Evolutionary conservation across 1,140 invertebrate species (phyloP).

Genomic region (Heliconius nattereri): DNA sequence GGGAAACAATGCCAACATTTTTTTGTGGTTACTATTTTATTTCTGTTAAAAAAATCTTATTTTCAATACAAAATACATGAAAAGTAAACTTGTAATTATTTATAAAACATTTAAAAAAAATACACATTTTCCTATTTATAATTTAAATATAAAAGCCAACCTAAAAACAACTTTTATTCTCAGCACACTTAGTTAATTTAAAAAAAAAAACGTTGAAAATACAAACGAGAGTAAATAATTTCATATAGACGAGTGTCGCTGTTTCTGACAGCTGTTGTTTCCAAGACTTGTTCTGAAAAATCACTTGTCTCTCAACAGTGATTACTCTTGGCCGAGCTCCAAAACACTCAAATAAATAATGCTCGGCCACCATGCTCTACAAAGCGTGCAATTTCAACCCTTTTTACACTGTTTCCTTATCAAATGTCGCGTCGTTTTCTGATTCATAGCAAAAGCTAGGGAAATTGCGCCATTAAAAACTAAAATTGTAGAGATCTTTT

Average conservation of each 20-base stretch:
- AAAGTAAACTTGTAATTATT: not conserved
- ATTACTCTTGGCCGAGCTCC: conserved; percentile 46
- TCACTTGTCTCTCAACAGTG: conserved; percentile 43
- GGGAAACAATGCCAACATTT: conserved; percentile 1
- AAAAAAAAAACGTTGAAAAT: not conserved
- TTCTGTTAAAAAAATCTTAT: not conserved
- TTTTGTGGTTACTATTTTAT: not conserved
- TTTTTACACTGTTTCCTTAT: conserved; percentile 33
- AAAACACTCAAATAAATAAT: conserved; percentile 47
- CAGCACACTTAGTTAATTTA: not conserved
- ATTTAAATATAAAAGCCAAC: not conserved
- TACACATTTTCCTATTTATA: not conserved
- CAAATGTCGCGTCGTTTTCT: conserved; percentile 27
- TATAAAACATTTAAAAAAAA: not conserved
- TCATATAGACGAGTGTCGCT: conserved; percentile 5
- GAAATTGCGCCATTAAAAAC: conserved; percentile 17
- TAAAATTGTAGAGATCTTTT: conserved; percentile 17
- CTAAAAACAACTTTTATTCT: not conserved
- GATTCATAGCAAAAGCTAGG: conserved; percentile 17
- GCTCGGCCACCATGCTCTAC: conserved; percentile 33
- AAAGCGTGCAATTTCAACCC: conserved; percentile 35
- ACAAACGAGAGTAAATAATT: conserved; percentile 18
- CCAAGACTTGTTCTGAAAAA: conserved; percentile 36
- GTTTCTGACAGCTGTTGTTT: conserved; percentile 25
- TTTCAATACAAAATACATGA: not conserved